These are phyloP conservation scores for Notarius lentiginosus DNA, from an alignment of 2,113 vertebrate species.

Conservation along the genomic window DNA sequence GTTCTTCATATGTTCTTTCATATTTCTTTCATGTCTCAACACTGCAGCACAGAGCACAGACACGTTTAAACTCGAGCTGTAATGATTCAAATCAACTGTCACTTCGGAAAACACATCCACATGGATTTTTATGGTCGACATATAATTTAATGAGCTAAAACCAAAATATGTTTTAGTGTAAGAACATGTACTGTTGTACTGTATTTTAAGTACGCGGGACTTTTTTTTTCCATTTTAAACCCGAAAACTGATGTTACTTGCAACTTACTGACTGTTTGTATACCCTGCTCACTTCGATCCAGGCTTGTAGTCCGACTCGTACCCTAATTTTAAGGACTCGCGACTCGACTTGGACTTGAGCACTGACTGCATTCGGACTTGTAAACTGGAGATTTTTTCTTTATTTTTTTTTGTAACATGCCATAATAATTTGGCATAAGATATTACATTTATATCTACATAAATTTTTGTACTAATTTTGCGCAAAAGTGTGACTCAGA, in stretches of 20 bases:
- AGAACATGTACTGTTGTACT: neutral
- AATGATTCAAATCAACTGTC: neutral
- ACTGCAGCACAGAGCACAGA: conserved; percentile 8
- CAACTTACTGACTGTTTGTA: neutral
- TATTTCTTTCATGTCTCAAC: conserved; percentile 38
- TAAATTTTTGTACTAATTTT: too few relatives aligned
- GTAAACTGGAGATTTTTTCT: too few relatives aligned
- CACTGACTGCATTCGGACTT: too few relatives aligned
- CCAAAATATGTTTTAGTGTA: neutral
- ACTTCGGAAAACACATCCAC: neutral
- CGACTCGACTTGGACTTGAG: too few relatives aligned
- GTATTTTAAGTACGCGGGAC: neutral
- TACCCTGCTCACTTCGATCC: neutral
- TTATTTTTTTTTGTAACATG: too few relatives aligned
- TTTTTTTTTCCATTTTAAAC: neutral
- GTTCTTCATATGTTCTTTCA: conserved; percentile 26
- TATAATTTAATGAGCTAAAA: neutral
- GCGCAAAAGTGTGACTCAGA: too few relatives aligned
- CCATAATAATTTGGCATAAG: too few relatives aligned
- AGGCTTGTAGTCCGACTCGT: too few relatives aligned
- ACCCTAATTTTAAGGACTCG: too few relatives aligned
- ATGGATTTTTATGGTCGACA: neutral
- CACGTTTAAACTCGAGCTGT: conserved; percentile 28
- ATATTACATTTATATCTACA: too few relatives aligned
- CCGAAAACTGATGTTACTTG: neutral